Percentiles rank a stretch among this genome's conserved stretches.
phyloP scores from a whole-genome alignment of 2,113 vertebrate genomes.

The Pseudorhombus dupliciocellatus region DNA sequence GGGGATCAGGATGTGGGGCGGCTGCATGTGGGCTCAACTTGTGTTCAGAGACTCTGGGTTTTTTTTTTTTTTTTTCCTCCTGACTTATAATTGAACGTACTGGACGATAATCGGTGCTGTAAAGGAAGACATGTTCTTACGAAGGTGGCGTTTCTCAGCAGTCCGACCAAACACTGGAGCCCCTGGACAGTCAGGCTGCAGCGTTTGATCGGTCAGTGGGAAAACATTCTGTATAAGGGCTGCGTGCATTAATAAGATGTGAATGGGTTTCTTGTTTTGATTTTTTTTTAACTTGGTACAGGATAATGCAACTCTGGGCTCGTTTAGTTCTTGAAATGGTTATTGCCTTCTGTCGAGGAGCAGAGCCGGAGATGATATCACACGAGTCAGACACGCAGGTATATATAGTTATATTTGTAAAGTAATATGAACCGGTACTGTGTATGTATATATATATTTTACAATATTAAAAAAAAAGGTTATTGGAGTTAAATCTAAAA shows the following conservation, averaged over 20 bases:
- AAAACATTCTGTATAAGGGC: constrained; percentile 36
- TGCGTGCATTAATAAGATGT: constrained; percentile 52
- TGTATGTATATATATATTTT: constrained; percentile 4
- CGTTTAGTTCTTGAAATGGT: constrained; percentile 41
- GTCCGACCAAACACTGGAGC: constrained; percentile 9
- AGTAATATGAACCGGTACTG: constrained; percentile 5
- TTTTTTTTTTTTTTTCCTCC: constrained; percentile 16
- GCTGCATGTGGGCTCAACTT: background rate
- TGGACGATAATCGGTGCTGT: constrained; percentile 42
- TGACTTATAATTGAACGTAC: constrained; percentile 32
- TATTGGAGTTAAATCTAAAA: constrained; percentile 4
- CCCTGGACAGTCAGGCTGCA: background rate
- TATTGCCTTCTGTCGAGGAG: constrained; percentile 31
- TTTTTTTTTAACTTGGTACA: constrained; percentile 31
- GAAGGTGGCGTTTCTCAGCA: constrained; percentile 13
- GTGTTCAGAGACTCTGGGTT: background rate
- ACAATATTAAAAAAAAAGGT: background rate
- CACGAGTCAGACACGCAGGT: constrained; percentile 29
- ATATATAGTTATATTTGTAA: background rate
- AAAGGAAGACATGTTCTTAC: constrained; percentile 25
- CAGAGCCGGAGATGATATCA: constrained; percentile 37
- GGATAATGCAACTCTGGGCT: constrained; percentile 29
- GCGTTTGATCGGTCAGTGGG: background rate
- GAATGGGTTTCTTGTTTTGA: constrained; percentile 29
- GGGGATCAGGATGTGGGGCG: background rate